These are phyloP conservation scores for Psettodes erumei DNA, from an alignment of 2,113 vertebrate genomes.

Conservation along the genomic window DNA sequence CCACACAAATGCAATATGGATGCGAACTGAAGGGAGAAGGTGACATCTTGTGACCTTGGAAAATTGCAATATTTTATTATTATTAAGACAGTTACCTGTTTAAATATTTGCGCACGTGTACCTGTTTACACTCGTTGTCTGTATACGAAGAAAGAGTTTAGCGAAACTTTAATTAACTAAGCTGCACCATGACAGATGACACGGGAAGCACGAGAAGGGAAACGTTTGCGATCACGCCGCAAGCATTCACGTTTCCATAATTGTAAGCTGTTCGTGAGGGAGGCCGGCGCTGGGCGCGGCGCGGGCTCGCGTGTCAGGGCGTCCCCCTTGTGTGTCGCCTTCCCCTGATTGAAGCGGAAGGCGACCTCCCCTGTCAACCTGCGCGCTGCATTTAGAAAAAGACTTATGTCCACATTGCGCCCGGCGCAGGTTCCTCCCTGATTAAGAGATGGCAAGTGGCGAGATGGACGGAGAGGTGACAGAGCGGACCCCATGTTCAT, in stretches of 20 bases:
- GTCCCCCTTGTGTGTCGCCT: neutral
- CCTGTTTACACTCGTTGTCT: too few species aligned
- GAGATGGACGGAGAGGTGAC: conserved; percentile 33
- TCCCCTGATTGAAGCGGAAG: conserved; percentile 55
- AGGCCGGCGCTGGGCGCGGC: neutral
- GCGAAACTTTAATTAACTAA: conserved; percentile 44
- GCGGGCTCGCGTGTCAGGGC: neutral
- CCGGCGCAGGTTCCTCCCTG: conserved; percentile 37
- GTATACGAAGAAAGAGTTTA: conserved; percentile 17
- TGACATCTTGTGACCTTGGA: neutral
- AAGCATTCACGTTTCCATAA: conserved; percentile 10
- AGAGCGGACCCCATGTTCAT: conserved; percentile 26
- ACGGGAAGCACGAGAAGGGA: neutral
- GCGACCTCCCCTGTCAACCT: conserved; percentile 62
- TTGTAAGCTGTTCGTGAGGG: neutral
- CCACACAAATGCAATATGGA: neutral
- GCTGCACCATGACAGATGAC: conserved; percentile 26
- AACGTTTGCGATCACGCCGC: neutral
- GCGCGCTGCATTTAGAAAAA: conserved; percentile 43
- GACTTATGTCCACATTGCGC: conserved; percentile 57
- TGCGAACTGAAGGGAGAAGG: conserved; percentile 5
- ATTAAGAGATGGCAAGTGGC: conserved; percentile 45
- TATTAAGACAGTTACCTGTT: too few species aligned
- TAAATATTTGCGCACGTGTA: too few species aligned
- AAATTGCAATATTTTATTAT: too few species aligned